A percentile compares a stretch with the other conserved stretches of the same genome.
Conservation (phyloP, 2,797 vertebrate species). For the Simalia tracyae region DNA sequence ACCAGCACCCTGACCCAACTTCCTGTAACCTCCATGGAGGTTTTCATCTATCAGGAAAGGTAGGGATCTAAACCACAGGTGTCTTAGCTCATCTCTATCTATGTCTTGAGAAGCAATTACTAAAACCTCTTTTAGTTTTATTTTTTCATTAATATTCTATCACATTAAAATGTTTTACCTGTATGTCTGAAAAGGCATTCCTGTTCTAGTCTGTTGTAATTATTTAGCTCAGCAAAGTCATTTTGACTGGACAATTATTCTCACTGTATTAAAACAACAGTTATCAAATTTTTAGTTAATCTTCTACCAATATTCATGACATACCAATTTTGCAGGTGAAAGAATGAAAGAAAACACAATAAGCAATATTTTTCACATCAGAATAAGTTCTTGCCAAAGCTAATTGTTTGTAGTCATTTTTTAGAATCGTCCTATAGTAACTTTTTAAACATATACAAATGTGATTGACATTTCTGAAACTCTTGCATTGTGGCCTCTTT, state of each 20-base stretch:
- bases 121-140: neutral
- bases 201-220: neutral
- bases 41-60: neutral
- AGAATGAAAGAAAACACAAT: neutral
- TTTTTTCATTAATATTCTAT: neutral
- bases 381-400: conserved; percentile 41
- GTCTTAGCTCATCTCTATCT: neutral
- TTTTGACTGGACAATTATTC: conserved; percentile 12
- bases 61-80: neutral
- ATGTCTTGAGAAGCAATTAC: neutral
- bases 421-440: conserved; percentile 30
- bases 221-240: neutral
- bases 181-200: neutral
- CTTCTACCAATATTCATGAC: neutral
- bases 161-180: neutral
- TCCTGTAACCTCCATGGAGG: neutral
- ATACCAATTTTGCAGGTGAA: conserved; percentile 25
- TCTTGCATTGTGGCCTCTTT: conserved; percentile 50
- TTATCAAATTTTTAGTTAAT: conserved; percentile 31
- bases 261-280: conserved; percentile 24
- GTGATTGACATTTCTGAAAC: conserved; percentile 41
- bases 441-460: conserved; percentile 51
- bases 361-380: neutral
- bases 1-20: too few relatives aligned
- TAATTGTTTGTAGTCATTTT: conserved; percentile 31